These are phyloP conservation scores for Drosophila cyrtoloma DNA, from an alignment of 2,888 invertebrate genomes.

Conservation along the genomic window DNA sequence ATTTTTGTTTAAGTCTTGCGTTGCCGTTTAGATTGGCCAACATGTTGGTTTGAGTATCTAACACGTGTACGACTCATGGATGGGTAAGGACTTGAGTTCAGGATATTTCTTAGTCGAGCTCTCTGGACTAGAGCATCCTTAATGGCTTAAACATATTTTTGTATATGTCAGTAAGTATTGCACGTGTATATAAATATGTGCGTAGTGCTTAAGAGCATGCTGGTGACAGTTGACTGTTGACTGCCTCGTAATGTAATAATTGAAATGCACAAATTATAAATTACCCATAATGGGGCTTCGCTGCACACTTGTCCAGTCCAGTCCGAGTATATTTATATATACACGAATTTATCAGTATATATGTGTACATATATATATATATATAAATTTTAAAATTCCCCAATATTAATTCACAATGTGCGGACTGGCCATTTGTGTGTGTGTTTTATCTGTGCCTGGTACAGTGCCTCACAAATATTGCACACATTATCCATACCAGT, in stretches of 20 bases:
- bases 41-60: neutral
- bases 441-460: slow-evolving; percentile 46
- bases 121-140: neutral
- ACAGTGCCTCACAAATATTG: slow-evolving; percentile 60
- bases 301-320: slow-evolving; percentile 33
- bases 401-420: slow-evolving; percentile 78
- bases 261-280: slow-evolving; percentile 79
- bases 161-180: neutral
- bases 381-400: slow-evolving; percentile 73
- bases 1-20: slow-evolving; percentile 32
- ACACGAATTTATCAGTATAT: neutral
- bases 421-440: slow-evolving; percentile 36
- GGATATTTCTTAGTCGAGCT: neutral
- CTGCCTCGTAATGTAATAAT: slow-evolving; percentile 63
- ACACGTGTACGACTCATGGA: too few species aligned
- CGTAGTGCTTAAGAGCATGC: slow-evolving; percentile 38
- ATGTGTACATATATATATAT: neutral
- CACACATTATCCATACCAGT: slow-evolving; percentile 40
- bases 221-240: slow-evolving; percentile 38
- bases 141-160: neutral
- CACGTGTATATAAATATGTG: neutral
- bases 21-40: slow-evolving; percentile 76
- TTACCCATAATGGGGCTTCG: slow-evolving; percentile 70
- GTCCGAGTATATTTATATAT: neutral
- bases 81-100: neutral